phyloP scores from a whole-genome alignment of 1,140 invertebrate genomes.

The Heliconius eleuchia region DNA sequence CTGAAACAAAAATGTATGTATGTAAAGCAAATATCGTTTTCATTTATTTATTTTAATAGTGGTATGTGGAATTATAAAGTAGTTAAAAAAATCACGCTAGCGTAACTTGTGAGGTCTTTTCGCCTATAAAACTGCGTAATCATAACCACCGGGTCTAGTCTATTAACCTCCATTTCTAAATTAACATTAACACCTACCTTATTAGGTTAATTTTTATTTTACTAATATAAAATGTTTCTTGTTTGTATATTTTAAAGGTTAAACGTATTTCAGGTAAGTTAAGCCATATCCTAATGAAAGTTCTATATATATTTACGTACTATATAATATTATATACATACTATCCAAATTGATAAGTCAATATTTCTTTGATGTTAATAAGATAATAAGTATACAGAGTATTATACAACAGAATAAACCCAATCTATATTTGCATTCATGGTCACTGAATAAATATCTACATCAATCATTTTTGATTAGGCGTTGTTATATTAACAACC shows the following conservation, averaged over 20 bases:
- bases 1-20: too few species aligned
- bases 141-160: slow-evolving; percentile 24
- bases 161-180: slow-evolving; percentile 44
- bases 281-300: too few species aligned
- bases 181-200: slow-evolving; percentile 35
- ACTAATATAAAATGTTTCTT: not conserved
- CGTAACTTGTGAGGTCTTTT: not conserved
- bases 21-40: not conserved
- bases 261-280: too few species aligned
- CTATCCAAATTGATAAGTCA: not conserved
- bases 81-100: not conserved
- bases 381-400: not conserved
- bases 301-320: too few species aligned
- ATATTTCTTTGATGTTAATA: not conserved
- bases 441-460: slow-evolving; percentile 10
- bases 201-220: slow-evolving; percentile 9
- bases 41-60: slow-evolving; percentile 23
- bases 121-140: slow-evolving; percentile 22
- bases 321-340: too few species aligned
- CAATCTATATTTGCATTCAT: not conserved
- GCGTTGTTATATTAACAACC: slow-evolving; percentile 6
- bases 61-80: not conserved
- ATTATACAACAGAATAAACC: not conserved
- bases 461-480: slow-evolving; percentile 14
- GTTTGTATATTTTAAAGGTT: too few species aligned